These are phyloP conservation scores for Emydura subglobosa DNA, from an alignment of 2,113 vertebrate species.

Conservation along the genomic window DNA sequence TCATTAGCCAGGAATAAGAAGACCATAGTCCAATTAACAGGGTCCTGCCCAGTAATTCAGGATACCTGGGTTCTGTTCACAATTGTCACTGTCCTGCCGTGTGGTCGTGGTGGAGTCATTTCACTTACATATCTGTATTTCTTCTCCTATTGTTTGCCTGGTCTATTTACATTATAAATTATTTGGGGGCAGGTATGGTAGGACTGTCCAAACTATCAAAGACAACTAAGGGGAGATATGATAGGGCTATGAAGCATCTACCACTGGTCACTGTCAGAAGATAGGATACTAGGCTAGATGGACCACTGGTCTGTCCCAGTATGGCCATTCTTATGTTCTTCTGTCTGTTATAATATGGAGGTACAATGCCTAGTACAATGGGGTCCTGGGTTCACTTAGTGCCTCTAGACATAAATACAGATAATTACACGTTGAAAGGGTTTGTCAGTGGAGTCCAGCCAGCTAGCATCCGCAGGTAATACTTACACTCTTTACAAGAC, in stretches of 20 bases:
- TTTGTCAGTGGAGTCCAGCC: not conserved
- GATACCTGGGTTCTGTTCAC: not conserved
- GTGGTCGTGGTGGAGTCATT: not conserved
- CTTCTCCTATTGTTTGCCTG: not conserved
- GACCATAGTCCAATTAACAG: fast-evolving
- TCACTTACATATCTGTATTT: not conserved
- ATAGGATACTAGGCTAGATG: not conserved
- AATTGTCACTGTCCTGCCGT: not conserved
- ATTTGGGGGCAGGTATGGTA: not conserved
- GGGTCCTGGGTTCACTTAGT: not conserved
- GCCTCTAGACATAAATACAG: not conserved
- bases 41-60: fast-evolving
- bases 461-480: not conserved
- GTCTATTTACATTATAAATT: not conserved
- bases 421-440: not conserved
- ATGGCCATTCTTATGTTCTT: not conserved
- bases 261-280: too few species aligned
- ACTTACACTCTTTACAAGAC: not conserved
- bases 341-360: not conserved
- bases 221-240: not conserved
- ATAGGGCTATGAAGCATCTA: not conserved
- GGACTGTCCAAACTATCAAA: not conserved
- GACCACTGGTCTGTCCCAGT: not conserved
- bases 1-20: not conserved
- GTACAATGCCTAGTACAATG: not conserved